Evolutionary conservation across 2,113 vertebrate species (phyloP).

Genomic region (Microcebus jonahi): DNA sequence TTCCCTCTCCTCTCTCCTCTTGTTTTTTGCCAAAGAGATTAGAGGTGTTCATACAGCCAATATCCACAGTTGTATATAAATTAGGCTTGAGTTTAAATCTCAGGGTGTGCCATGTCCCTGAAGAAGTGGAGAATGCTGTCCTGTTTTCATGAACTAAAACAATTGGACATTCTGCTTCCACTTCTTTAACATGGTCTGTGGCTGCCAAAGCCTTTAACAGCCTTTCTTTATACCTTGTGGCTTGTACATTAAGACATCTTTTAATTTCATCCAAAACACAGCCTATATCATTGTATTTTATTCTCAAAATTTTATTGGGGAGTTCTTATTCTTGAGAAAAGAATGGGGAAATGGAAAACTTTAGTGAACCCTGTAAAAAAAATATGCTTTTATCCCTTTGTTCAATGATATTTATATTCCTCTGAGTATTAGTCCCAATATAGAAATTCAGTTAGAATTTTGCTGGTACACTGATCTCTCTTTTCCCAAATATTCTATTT

Average conservation of each 20-base stretch:
- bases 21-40: not conserved
- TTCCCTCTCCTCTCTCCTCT: not conserved
- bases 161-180: not conserved
- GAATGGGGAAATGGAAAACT: not conserved
- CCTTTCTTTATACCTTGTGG: not conserved
- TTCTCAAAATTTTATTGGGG: not conserved
- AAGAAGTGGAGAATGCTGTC: not conserved
- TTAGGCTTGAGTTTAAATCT: not conserved
- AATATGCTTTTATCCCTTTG: not conserved
- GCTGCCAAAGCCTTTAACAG: not conserved
- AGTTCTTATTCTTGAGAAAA: not conserved
- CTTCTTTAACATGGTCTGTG: not conserved
- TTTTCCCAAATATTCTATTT: not conserved
- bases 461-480: not conserved
- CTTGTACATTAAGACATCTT: not conserved
- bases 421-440: not conserved
- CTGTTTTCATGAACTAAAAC: not conserved
- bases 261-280: not conserved
- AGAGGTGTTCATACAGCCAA: not conserved
- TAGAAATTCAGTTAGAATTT: not conserved
- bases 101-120: not conserved
- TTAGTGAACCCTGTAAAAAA: not conserved
- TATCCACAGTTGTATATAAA: not conserved
- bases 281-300: not conserved
- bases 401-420: not conserved